Base-by-base conservation (phyloP, 2,797 vertebrate genomes). In the Diceros bicornis region DNA sequence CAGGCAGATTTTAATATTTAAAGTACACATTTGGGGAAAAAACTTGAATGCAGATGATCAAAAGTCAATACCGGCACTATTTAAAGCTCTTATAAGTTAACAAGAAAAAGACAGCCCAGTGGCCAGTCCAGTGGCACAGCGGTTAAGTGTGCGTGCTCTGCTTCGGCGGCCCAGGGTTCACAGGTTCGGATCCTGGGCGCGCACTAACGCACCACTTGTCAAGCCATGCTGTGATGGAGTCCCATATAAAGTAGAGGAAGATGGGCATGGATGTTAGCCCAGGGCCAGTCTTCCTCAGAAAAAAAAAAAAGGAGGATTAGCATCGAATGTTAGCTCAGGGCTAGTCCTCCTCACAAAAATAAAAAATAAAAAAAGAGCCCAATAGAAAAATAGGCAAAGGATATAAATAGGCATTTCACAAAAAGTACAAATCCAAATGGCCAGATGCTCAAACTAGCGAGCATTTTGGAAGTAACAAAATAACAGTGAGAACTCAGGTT, bases 401-500 rank as follows among this genome's bases (percentile, higher is more conserved):
- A 6, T 83, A 27, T 34, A n/a, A 90, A 20, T 66, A 82, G n/a
- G 7, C 8, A 41, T 86, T 74, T 89, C 29, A 81, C 32, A 74
- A 52, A 57, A 94, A 81, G 34, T 74, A 25, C 47, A 92, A 69
- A 61, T 57, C 32, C 29, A 75, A 18, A 34, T 74, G 59, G 13
- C 52, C 66, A 92, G 44, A 52, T 79, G 44, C 17, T 90, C 52
- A 57, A 71, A 69, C 25, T 82, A 85, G 29, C 17, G 83, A 66
- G 47, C 75, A 68, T 88, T 83, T 93, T 25, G 50, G 64, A 94
- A 94, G 61, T 81, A 72, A 61, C 68, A 29, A 77, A 82, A 27
- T 64, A 78, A 71, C 21, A 75, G 7, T 59, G 71, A 89, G 61
- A 91, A 14, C 32, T 44, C n/a, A 74, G 50, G 14, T 34, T 92